Conservation (phyloP, 2,113 vertebrate species). For the human region DNA sequence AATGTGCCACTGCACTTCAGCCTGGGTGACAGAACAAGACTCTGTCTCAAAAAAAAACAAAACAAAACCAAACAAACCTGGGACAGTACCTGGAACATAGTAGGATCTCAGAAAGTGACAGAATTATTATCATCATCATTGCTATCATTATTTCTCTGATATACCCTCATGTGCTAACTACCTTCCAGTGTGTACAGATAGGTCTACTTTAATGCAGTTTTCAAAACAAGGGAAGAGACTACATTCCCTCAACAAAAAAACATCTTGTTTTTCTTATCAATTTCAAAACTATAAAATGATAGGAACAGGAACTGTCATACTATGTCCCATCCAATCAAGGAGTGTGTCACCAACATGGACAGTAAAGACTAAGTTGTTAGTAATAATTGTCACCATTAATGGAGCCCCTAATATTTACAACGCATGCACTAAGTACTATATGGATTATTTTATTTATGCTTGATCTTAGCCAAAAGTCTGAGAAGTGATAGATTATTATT, state of each 20-base stretch:
- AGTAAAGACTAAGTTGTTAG: background rate
- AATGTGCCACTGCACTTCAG: background rate
- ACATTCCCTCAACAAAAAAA: background rate
- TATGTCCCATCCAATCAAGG: background rate
- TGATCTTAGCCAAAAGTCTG: too few species aligned
- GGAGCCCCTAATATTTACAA: background rate
- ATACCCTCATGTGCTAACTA: background rate
- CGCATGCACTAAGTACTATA: background rate
- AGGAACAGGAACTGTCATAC: background rate
- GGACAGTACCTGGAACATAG: background rate
- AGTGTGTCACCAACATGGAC: background rate
- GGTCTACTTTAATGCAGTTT: background rate
- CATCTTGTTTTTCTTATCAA: background rate
- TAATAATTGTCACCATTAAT: background rate
- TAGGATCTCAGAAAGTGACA: background rate
- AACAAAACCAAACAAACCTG: background rate
- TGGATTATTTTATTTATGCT: background rate
- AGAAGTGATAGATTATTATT: too few species aligned
- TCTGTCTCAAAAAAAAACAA: background rate
- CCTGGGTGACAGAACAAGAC: background rate
- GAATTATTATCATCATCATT: background rate
- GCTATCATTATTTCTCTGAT: background rate
- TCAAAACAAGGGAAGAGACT: background rate
- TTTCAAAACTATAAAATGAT: slow-evolving; percentile 9
- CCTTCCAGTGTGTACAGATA: background rate